phyloP scores from a whole-genome alignment of 2,888 invertebrate species.

The Metalampra italica region DNA sequence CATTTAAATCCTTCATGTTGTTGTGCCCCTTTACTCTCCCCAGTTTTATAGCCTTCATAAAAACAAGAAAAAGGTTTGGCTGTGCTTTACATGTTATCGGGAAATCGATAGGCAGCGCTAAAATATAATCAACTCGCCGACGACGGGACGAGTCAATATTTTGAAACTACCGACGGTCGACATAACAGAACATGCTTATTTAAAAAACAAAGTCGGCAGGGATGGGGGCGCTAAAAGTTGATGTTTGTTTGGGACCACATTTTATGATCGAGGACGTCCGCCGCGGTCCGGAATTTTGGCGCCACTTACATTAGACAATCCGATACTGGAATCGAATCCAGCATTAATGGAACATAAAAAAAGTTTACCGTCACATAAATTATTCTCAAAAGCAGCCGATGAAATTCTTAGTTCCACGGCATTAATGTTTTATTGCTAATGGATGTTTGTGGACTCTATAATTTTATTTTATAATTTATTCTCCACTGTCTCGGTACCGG shows the following conservation, averaged over 20 bases:
- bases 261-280: conserved; percentile 66
- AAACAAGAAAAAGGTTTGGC: not conserved
- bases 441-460: conserved; percentile 51
- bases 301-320: conserved; percentile 69
- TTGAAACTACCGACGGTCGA: conserved; percentile 48
- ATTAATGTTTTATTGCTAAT: conserved; percentile 67
- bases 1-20: no score
- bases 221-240: conserved; percentile 57
- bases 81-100: not conserved
- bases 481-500: not conserved
- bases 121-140: conserved; percentile 3
- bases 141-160: conserved; percentile 44
- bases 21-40: no score
- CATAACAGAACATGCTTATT: conserved; percentile 63
- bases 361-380: conserved; percentile 73
- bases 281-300: conserved; percentile 57
- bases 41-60: no score
- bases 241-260: conserved; percentile 66
- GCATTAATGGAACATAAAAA: conserved; percentile 72
- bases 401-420: conserved; percentile 55
- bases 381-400: conserved; percentile 68
- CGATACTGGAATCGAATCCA: conserved; percentile 64
- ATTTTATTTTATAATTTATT: conserved; percentile 48
- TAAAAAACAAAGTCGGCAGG: conserved; percentile 57
- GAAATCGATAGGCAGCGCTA: not conserved